phyloP scores from a whole-genome alignment of 2,888 invertebrate species.

The Melanotus villosus region DNA sequence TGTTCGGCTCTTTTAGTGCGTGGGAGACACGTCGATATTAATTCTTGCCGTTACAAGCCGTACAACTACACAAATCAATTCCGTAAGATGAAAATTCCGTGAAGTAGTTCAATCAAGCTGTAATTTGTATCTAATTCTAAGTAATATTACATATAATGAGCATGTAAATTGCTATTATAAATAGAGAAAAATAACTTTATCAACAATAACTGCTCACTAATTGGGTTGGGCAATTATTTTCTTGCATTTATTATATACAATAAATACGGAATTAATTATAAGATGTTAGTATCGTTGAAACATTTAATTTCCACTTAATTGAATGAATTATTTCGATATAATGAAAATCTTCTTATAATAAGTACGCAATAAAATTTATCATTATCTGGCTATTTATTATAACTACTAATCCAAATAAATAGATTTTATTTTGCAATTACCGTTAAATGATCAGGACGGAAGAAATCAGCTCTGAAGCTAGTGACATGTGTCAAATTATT shows the following conservation, averaged over 20 bases:
- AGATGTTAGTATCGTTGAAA: conserved; percentile 7
- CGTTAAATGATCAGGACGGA: no score
- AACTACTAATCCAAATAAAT: not conserved
- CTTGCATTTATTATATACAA: conserved; percentile 1
- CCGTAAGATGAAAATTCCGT: conserved; percentile 1
- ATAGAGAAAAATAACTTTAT: conserved; percentile 11
- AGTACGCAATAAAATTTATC: not conserved
- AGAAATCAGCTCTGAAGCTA: no score
- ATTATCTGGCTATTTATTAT: conserved; percentile 4
- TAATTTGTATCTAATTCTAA: conserved; percentile 5
- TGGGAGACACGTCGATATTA: no score
- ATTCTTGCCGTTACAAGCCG: no score
- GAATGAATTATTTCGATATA: not conserved
- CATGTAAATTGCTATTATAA: not conserved
- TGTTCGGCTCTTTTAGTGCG: no score
- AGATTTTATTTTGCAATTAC: not conserved
- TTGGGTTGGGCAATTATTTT: not conserved
- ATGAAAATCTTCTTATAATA: not conserved
- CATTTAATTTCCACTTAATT: conserved; percentile 16
- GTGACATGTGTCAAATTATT: no score
- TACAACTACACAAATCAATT: not conserved
- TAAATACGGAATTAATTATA: conserved; percentile 1
- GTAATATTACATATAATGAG: not conserved
- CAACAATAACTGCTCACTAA: not conserved
- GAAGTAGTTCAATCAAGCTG: conserved; percentile 4